Evolutionary conservation across 2,797 vertebrate genomes (phyloP), one percentile per base, ranked within the genome.

Genomic region (Picus viridis): DNA sequence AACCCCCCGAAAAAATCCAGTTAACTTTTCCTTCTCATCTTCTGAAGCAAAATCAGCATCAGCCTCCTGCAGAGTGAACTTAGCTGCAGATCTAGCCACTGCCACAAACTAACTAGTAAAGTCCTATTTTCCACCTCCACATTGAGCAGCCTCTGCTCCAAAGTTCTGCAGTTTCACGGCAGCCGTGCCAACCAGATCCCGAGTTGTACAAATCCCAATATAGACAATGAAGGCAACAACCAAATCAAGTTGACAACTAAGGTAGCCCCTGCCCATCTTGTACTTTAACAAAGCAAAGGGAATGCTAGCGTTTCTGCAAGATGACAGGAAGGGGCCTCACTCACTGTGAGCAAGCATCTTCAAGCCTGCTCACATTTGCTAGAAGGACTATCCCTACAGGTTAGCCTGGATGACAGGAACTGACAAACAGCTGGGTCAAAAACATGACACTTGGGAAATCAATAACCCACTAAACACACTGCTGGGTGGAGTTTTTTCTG

Each of bases 381-480:
- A 47, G 68, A 77, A 63, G 45, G 8, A 93, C 79, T 22, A 63
- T 8, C 39, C 20, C 58, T 76, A 13, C 34, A 24, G 30, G 18
- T 7, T 18, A 34, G 51, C 54, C 74, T 39, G 36, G 63, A 18
- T 43, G 39, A 83, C 51, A 92, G 36, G 22, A 72, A 39, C 18
- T 81, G 67, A 70, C 2, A 6, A 93, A 89, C 90, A 71, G 54
- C 27, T 81, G 76, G 26, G 41, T 76, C 61, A 72, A 69, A 74
- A 56, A 54, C 85, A 59, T 57, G 47, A n/a, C 36, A 88, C 41
- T 45, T 57, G 22, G 14, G 32, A 59, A 95, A 92, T 85, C 86
- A 85, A 82, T 92, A 87, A 84, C 24, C 61, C 59, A 39, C 56
- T 63, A 56, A 82, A 86, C 20, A 94, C 88, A 27, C n/a, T 82